Evolutionary conservation across 2,113 vertebrate species (phyloP), one percentile per base, ranked within the genome.

Genomic region (Smithornis capensis): DNA sequence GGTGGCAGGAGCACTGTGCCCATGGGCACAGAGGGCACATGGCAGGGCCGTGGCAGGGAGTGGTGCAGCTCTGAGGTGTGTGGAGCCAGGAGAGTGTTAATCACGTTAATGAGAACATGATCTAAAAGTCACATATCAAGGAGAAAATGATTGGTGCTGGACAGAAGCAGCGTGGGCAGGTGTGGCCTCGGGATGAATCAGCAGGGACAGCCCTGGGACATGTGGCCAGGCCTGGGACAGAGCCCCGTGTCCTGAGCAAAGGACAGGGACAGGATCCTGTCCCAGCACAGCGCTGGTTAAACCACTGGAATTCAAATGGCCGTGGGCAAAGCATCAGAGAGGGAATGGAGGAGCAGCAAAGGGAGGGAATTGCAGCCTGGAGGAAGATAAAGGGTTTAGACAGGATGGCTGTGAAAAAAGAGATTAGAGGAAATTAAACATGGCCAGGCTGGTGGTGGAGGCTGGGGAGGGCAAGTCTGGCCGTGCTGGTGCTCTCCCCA

Each of bases 351-450:
- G 55, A 79, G 81, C 73, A 63, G 91, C 73, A 57, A 45, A 89
- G 80, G 87, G 65, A 92, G 55, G n/a, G 81, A 94, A 64, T 53
- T n/a, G 92, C 87, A 92, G 53, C 90, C 88, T 38, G 83, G 47
- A 83, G 94, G 92, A 67, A 60, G 86, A 82, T 71, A 67, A 92
- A 88, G 55, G 87, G 18, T 95, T 95, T 87, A 33, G 71, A n/a
- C 45, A 53, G 52, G 57, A 63, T n/a, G 92, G 73, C 69, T 90
- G 89, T 27, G 74, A 88, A 79, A 79, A 70, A 92, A 83, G 84
- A 11, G 69, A 90, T 94, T 82, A 64, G 57, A 87, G 75, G 74
- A 76, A 87, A 92, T 86, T 37, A 83, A 96, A 80, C 25, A 7
- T 2, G 74, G 87, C 23, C 77, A 37, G 81, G 69, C 69, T 80